phyloP scores from a whole-genome alignment of 2,113 vertebrate species.

The Corythaixoides concolor region DNA sequence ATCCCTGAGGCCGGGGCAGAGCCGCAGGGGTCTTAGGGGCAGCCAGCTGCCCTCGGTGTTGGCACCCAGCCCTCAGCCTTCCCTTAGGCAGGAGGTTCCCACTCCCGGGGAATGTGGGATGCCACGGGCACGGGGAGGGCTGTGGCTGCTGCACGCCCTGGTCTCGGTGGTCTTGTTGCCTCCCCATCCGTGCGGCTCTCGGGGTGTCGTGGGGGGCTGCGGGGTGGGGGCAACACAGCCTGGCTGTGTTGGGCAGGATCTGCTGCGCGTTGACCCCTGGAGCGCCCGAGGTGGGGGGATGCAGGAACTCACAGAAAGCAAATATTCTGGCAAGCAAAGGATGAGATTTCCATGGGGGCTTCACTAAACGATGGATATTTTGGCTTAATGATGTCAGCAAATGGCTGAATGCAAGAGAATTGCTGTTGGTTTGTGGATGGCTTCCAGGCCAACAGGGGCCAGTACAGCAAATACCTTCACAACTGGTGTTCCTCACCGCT shows the following conservation, averaged over 20 bases:
- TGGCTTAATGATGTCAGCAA: background rate
- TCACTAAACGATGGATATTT: background rate
- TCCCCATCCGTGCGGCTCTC: rapidly evolving
- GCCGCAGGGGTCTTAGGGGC: rapidly evolving
- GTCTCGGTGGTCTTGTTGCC: background rate
- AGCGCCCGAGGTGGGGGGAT: background rate
- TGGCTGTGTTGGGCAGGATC: background rate
- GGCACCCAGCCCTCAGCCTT: background rate
- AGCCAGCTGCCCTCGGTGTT: rapidly evolving
- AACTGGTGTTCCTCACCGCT: background rate
- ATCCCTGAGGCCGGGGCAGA: background rate
- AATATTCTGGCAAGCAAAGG: background rate
- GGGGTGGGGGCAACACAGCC: background rate
- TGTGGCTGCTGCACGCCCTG: background rate
- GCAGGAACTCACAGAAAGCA: background rate
- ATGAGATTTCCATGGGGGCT: background rate
- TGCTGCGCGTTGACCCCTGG: background rate
- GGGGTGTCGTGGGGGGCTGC: background rate
- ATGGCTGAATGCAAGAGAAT: background rate
- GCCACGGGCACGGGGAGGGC: rapidly evolving
- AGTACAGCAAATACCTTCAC: background rate
- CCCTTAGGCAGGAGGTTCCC: background rate
- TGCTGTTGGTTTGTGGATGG: background rate
- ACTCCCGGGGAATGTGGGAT: background rate
- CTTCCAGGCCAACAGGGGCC: background rate